Evolutionary conservation across 2,888 invertebrate genomes (phyloP).

Genomic region (Drosophila cognata): DNA sequence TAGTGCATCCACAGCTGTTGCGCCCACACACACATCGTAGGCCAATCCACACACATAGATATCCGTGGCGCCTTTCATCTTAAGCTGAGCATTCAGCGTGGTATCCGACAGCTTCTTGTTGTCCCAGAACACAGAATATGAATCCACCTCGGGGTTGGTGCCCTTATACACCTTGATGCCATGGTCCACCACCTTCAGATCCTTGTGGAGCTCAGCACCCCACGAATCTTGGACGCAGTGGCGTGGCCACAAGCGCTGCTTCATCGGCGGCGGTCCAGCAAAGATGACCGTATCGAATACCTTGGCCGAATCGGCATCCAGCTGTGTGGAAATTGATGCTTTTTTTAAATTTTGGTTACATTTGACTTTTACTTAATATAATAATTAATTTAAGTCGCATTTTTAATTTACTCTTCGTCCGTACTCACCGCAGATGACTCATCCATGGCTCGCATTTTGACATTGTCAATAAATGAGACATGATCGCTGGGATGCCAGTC

Average conservation of each 20-base stretch:
- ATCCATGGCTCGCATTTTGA: conserved; percentile 90
- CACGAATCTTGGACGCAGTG: conserved; percentile 98
- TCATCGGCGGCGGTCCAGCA: conserved; percentile 92
- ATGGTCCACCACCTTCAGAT: conserved; percentile 92
- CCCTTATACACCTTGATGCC: conserved; percentile 95
- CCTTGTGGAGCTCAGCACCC: conserved; percentile 97
- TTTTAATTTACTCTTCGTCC: not conserved
- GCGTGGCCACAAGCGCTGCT: conserved; percentile 96
- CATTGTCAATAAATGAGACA: conserved; percentile 98
- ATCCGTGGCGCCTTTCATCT: conserved; percentile 93
- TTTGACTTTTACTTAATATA: not conserved
- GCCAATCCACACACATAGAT: conserved; percentile 98
- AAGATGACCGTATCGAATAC: conserved; percentile 97
- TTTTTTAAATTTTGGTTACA: not conserved
- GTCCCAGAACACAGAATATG: conserved; percentile 99
- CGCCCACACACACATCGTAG: conserved; percentile 97
- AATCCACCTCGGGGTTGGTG: conserved; percentile 97
- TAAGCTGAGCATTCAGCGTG: conserved; percentile 91
- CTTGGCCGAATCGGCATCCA: conserved; percentile 90
- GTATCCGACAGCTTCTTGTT: conserved; percentile 96
- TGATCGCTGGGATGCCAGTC: conserved; percentile 96
- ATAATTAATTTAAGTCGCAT: not conserved
- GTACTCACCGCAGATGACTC: conserved; percentile 89
- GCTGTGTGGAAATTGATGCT: conserved; percentile 82
- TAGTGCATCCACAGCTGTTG: conserved; percentile 95